Evolutionary conservation across 2,888 invertebrate genomes (phyloP).

Genomic region (Stramonita haemastoma): DNA sequence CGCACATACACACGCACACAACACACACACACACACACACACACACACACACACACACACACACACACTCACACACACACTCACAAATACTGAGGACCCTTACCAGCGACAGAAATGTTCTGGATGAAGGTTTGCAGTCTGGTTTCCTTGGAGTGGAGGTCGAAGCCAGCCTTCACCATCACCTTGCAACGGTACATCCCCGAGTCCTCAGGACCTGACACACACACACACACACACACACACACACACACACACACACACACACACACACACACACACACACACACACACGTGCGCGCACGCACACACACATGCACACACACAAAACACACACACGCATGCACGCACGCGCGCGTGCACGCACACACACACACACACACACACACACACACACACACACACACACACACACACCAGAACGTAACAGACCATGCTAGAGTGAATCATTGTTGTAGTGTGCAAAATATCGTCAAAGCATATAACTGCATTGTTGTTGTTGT

Average conservation of each 20-base stretch:
- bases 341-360: background rate
- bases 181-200: slow-evolving; percentile 19
- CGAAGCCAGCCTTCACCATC: background rate
- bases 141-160: background rate
- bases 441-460: no score
- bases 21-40: background rate
- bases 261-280: slow-evolving; percentile 16
- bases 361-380: background rate
- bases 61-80: background rate
- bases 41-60: background rate
- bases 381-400: slow-evolving; percentile 3
- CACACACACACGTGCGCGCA: background rate
- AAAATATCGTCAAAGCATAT: no score
- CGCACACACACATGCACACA: background rate
- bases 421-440: no score
- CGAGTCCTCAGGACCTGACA: slow-evolving; percentile 10
- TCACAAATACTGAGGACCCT: background rate
- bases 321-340: background rate
- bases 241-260: background rate
- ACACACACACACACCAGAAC: background rate
- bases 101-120: slow-evolving; percentile 20
- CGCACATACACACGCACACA: background rate
- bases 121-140: slow-evolving; percentile 16
- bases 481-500: no score
- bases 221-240: background rate